Evolutionary conservation across 2,113 vertebrate genomes (phyloP), one percentile per base, ranked within the genome.

Genomic region (Verasper variegatus): DNA sequence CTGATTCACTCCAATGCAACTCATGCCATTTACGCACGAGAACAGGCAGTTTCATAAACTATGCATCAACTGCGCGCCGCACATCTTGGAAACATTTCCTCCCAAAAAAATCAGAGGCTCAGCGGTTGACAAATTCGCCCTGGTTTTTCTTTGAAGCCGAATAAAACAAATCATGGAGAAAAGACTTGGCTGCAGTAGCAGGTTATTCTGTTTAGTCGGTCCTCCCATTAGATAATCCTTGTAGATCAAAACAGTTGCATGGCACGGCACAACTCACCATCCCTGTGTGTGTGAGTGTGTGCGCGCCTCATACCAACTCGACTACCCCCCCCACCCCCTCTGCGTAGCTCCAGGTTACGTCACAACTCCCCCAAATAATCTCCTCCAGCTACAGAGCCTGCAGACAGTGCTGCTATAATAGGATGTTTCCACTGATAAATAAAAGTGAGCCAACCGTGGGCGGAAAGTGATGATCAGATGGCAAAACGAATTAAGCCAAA

Each of bases 301-400:
- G 49, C 51, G 42, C 59, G 75, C 42, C 57, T 71, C 57, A 74
- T 18, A 75, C 24, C 1, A 65, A 10, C 71, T 73, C 37, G 10
- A 76, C 76, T 52, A 4, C 11, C 11, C 52, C 14, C 18, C 18
- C 20, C 20, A 1, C 12, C 27, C 3, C 52, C 59, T 76, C 74
- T 83, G 74, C 70, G 79, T 72, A 86, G 80, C 79, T 79, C 65
- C 86, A 67, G 56, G 61, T 91, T 88, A 87, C 88, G 88, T 92
- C 92, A 93, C 78, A 63, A 58, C 68, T 74, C 61, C 81, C 78
- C 79, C 82, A 86, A 89, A 90, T 91, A 85, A 82, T 89, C 80
- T 86, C 79, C 79, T 69, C 68, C 20, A 70, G 65, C 69, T 67
- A 60, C 57, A 84, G 71, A 49, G 68, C 42, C 51, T 21, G 21